Percentiles rank a stretch among this genome's conserved stretches.
These are phyloP conservation scores for Phortica okadai DNA, from an alignment of 2,888 invertebrate genomes.

Conservation along the genomic window DNA sequence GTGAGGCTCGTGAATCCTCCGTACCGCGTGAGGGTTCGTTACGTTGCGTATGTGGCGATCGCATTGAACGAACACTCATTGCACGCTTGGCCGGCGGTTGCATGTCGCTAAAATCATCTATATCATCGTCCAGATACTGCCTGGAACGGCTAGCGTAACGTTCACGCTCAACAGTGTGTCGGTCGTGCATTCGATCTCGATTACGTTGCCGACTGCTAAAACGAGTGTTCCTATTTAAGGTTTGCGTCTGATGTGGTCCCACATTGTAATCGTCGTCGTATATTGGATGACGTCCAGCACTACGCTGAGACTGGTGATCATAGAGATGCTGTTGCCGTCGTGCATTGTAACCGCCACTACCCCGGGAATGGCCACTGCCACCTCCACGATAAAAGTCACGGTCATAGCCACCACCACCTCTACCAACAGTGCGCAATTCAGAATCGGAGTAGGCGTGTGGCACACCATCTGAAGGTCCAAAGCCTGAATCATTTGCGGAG, in stretches of 20 bases:
- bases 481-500: constrained; percentile 80
- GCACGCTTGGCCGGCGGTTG: constrained; percentile 67
- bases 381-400: constrained; percentile 65
- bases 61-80: constrained; percentile 70
- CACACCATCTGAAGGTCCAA: constrained; percentile 78
- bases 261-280: constrained; percentile 65
- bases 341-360: constrained; percentile 52
- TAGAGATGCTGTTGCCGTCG: constrained; percentile 49
- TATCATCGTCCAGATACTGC: constrained; percentile 58
- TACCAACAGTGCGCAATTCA: constrained; percentile 78
- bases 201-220: constrained; percentile 71
- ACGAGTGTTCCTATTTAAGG: constrained; percentile 66
- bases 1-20: constrained; percentile 57
- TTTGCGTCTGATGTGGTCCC: constrained; percentile 53
- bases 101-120: constrained; percentile 65
- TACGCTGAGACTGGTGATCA: constrained; percentile 30
- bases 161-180: constrained; percentile 78
- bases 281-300: constrained; percentile 57
- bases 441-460: constrained; percentile 86
- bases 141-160: constrained; percentile 73
- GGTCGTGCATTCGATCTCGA: constrained; percentile 74
- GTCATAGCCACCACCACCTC: constrained; percentile 52
- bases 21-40: constrained; percentile 28
- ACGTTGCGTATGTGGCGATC: constrained; percentile 57
- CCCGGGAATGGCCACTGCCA: constrained; percentile 43